Evolutionary conservation across 2,797 vertebrate species (phyloP).

Genomic region (Pogoniulus pusillus): DNA sequence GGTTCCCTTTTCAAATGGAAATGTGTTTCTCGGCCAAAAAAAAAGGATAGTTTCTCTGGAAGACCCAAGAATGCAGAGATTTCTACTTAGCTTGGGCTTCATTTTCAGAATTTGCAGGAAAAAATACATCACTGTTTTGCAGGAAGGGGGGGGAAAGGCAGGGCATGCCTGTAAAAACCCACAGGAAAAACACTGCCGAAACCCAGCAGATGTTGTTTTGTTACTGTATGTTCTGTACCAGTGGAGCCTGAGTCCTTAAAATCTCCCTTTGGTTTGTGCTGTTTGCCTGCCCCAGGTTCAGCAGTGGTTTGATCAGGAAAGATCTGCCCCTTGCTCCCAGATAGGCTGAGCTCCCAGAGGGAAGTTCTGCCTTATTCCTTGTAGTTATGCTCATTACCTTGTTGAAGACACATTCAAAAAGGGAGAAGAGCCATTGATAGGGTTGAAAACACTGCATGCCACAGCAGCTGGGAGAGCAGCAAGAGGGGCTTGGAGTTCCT

Average conservation of each 20-base stretch:
- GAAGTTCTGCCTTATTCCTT: not conserved
- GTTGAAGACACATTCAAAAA: not conserved
- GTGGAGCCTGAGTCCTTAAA: conserved; percentile 15
- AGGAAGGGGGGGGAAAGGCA: not conserved
- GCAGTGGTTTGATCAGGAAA: not conserved
- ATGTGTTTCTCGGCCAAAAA: conserved; percentile 36
- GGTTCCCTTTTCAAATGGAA: conserved; percentile 59
- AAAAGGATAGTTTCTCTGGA: conserved; percentile 51
- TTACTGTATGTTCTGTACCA: conserved; percentile 33
- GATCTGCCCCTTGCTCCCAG: not conserved
- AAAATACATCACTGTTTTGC: conserved; percentile 29
- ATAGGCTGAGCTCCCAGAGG: not conserved
- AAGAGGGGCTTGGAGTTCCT: not conserved
- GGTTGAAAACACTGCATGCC: not conserved
- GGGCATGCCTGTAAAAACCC: conserved; percentile 25
- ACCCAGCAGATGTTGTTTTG: conserved; percentile 57
- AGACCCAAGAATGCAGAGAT: conserved; percentile 34
- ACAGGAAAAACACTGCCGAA: conserved; percentile 31
- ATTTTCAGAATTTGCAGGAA: conserved; percentile 48
- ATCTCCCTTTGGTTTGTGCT: not conserved
- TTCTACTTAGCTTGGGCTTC: conserved; percentile 38
- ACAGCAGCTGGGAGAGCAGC: not conserved
- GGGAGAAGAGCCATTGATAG: not conserved
- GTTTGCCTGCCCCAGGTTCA: conserved; percentile 10
- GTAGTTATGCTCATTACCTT: not conserved